Base-by-base conservation (phyloP, 2,888 invertebrate species). In the Boloria euphrosyne region DNA sequence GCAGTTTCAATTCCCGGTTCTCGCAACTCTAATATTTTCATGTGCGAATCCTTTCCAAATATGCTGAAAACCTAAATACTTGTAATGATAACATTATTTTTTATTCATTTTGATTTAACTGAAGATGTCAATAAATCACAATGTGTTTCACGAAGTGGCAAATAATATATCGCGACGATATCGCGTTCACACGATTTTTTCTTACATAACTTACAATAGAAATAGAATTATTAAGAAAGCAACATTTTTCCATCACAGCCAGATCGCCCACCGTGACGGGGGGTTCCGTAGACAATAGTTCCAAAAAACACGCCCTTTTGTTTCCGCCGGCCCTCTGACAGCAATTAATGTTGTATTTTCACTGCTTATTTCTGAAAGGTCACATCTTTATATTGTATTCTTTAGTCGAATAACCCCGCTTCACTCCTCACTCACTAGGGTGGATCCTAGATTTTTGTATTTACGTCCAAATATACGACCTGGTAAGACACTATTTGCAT, bases 341-440 rank as follows among this genome's bases (percentile, higher is more conserved):
- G 84, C 89, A 90, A 90, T 90, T 90, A 90, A 90, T 90, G 88
- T 87, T 86, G 83, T 86, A 84, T 87, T 85, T 80, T 81, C 86
- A 85, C 85, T 84, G 47, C 47, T 59, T 59, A 49, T 27, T 59
- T 59, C 59, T 27, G n/a, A 17, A 59, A 59, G 59, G 49, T 59
- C 59, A 59, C 49, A 59, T 49, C 59, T 59, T 49, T 14, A 31
- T 55, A 31, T 13, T 27, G 3, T 57, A 22, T 59, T 59, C 49
- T 49, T 49, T 31, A 14, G 2, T 18, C 31, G 1, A 10, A 7
- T 38, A 38, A 2, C 31, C 31, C 31, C 7, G 31, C 10, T 38
- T 38, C 31, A 2, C 31, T 38, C 10, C n/a, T n/a, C n/a, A n/a
- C n/a, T n/a, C n/a, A n/a, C n/a, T n/a, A n/a, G 31, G 31, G 7